Percentiles rank a stretch among this genome's conserved stretches.
phyloP scores from a whole-genome alignment of 2,113 vertebrate genomes.

The Blennius ocellaris region DNA sequence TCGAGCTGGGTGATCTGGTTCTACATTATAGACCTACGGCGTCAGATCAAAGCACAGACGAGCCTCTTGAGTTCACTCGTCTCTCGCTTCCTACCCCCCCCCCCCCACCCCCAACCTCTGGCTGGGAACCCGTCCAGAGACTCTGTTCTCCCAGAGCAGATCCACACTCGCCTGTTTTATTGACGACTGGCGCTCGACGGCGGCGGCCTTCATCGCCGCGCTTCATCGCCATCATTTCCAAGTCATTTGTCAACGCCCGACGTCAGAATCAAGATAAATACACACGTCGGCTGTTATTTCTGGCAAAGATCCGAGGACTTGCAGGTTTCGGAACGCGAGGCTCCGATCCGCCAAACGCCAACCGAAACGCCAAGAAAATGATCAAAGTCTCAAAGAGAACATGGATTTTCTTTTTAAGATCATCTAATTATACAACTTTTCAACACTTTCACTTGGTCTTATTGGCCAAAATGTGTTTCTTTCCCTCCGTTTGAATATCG shows the following conservation, averaged over 20 bases:
- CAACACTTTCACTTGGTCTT: too few species aligned
- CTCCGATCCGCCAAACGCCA: too few species aligned
- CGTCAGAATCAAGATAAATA: slow-evolving; percentile 53
- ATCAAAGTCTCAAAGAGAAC: too few species aligned
- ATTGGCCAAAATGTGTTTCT: too few species aligned
- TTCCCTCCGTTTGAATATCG: too few species aligned
- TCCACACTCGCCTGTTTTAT: slow-evolving; percentile 70
- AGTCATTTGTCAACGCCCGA: slow-evolving; percentile 42
- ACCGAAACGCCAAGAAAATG: too few species aligned
- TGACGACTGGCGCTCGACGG: slow-evolving; percentile 32
- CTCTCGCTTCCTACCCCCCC: background rate
- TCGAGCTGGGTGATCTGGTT: slow-evolving; percentile 54
- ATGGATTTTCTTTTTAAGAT: too few species aligned
- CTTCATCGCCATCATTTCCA: slow-evolving; percentile 38
- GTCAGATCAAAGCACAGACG: slow-evolving; percentile 65
- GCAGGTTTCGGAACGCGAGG: too few species aligned
- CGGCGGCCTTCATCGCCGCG: slow-evolving; percentile 38
- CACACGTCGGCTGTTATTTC: slow-evolving; percentile 34
- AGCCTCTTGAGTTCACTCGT: slow-evolving; percentile 52
- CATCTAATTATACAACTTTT: too few species aligned
- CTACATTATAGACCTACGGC: slow-evolving; percentile 31
- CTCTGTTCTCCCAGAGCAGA: slow-evolving; percentile 63
- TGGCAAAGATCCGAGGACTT: slow-evolving; percentile 3
- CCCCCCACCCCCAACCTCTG: slow-evolving; percentile 40
- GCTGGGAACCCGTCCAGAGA: slow-evolving; percentile 68